Evolutionary conservation across 2,797 vertebrate species (phyloP).

Genomic region (Epinephelus awoara): DNA sequence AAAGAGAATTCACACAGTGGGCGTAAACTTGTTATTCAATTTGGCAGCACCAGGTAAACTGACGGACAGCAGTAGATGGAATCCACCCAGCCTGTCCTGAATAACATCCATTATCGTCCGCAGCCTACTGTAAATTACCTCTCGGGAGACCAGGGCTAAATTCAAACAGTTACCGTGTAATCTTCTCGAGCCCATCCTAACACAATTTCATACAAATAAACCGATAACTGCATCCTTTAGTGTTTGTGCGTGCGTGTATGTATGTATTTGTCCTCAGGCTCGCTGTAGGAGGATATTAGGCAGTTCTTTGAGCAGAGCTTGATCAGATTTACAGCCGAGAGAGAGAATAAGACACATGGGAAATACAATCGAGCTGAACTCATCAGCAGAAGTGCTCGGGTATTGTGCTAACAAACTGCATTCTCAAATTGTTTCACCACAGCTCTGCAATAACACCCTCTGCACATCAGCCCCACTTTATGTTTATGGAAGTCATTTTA

Average conservation of each 20-base stretch:
- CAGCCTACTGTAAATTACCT: slow-evolving; percentile 41
- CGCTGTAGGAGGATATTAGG: slow-evolving; percentile 58
- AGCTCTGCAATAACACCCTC: slow-evolving; percentile 28
- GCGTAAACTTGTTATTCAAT: slow-evolving; percentile 59
- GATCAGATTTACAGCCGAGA: slow-evolving; percentile 73
- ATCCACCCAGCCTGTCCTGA: slow-evolving; percentile 27
- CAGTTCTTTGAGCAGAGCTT: slow-evolving; percentile 50
- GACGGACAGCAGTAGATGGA: slow-evolving; percentile 48
- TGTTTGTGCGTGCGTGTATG: slow-evolving; percentile 29
- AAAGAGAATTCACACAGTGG: slow-evolving; percentile 51
- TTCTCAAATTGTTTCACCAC: slow-evolving; percentile 48
- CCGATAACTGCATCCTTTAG: slow-evolving; percentile 9
- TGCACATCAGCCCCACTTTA: slow-evolving; percentile 40
- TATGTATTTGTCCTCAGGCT: slow-evolving; percentile 52
- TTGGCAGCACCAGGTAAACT: slow-evolving; percentile 39
- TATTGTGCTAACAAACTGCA: slow-evolving; percentile 51
- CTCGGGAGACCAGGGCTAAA: slow-evolving; percentile 23
- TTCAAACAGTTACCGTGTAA: slow-evolving; percentile 41
- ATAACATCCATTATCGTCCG: slow-evolving; percentile 44
- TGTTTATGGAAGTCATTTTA: slow-evolving; percentile 53
- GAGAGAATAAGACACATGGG: slow-evolving; percentile 58
- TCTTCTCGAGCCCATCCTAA: slow-evolving; percentile 38
- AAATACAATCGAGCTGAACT: slow-evolving; percentile 62
- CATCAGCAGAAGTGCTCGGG: slow-evolving; percentile 58
- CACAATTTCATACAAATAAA: slow-evolving; percentile 48